Conservation (phyloP, 2,797 vertebrate species). For the Erpetoichthys calabaricus region DNA sequence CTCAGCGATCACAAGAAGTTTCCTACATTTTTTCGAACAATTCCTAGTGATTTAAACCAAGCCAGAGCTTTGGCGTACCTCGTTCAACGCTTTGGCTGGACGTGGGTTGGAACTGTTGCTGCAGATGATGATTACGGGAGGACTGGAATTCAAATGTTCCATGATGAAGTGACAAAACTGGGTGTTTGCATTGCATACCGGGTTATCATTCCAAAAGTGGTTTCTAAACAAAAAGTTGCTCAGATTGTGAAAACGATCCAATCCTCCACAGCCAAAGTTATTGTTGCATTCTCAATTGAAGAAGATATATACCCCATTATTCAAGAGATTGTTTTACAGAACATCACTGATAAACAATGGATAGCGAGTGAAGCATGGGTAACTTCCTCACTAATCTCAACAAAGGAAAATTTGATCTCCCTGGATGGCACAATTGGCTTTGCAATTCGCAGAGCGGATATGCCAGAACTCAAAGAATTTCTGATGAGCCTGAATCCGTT, state of each 20-base stretch:
- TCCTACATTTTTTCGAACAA: slow-evolving; percentile 32
- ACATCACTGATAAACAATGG: slow-evolving; percentile 32
- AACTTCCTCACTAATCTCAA: slow-evolving; percentile 28
- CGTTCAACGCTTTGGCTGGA: slow-evolving; percentile 27
- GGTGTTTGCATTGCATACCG: slow-evolving; percentile 28
- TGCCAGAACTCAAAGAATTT: slow-evolving; percentile 24
- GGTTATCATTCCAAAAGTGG: slow-evolving; percentile 26
- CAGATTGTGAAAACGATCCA: slow-evolving; percentile 25
- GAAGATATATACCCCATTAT: slow-evolving; percentile 30
- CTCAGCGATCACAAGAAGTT: slow-evolving; percentile 27
- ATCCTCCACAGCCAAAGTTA: slow-evolving; percentile 25
- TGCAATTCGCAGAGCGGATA: slow-evolving; percentile 27
- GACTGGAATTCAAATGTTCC: slow-evolving; percentile 26
- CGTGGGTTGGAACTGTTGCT: slow-evolving; percentile 29
- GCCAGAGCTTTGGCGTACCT: slow-evolving; percentile 25
- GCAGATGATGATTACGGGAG: slow-evolving; percentile 29
- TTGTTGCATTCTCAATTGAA: slow-evolving; percentile 29
- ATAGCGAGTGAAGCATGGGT: slow-evolving; percentile 37
- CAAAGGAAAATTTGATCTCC: slow-evolving; percentile 19
- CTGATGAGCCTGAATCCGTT: slow-evolving; percentile 24
- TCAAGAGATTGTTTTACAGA: slow-evolving; percentile 26
- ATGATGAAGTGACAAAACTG: slow-evolving; percentile 18
- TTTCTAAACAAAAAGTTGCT: slow-evolving; percentile 18
- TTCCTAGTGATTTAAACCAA: slow-evolving; percentile 30
- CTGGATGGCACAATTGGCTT: slow-evolving; percentile 33